Percentiles rank a stretch among this genome's conserved stretches.
Evolutionary conservation across 2,888 invertebrate genomes (phyloP).

Genomic region (Euzetes globulus): DNA sequence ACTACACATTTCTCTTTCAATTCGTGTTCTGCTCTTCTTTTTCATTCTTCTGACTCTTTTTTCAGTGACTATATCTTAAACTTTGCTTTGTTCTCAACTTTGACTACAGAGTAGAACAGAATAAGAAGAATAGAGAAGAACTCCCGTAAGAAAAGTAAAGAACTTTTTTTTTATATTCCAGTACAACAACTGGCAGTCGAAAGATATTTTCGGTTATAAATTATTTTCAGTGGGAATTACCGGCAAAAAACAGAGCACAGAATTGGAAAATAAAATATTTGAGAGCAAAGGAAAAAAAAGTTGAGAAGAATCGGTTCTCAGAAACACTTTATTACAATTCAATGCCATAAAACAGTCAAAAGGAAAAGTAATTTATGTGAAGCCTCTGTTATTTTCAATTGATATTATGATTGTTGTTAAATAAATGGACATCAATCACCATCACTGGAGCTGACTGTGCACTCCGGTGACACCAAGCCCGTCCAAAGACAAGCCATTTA

Average conservation of each 20-base stretch:
- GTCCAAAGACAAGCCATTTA: too few relatives aligned
- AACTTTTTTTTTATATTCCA: neutral
- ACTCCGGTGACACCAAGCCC: neutral
- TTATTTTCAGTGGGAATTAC: slow-evolving; percentile 3
- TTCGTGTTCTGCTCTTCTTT: neutral
- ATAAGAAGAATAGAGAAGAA: neutral
- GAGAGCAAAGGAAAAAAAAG: neutral
- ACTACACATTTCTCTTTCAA: neutral
- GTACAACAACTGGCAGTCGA: neutral
- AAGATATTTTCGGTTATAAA: slow-evolving; percentile 11
- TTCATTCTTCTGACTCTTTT: neutral
- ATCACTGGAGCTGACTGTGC: neutral
- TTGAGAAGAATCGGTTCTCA: neutral
- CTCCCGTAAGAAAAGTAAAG: neutral
- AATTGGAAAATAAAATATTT: neutral
- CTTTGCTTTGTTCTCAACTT: neutral
- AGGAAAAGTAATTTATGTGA: slow-evolving; percentile 5
- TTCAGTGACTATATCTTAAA: neutral
- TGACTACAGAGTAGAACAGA: neutral
- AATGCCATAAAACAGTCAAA: neutral
- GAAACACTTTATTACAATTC: neutral
- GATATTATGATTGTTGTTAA: slow-evolving; percentile 7
- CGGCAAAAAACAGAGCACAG: neutral
- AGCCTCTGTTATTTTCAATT: neutral
- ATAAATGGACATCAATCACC: slow-evolving; percentile 11